Percentiles rank a stretch among this genome's conserved stretches.
phyloP scores from a whole-genome alignment of 2,888 invertebrate genomes.

The Prosapia bicincta region DNA sequence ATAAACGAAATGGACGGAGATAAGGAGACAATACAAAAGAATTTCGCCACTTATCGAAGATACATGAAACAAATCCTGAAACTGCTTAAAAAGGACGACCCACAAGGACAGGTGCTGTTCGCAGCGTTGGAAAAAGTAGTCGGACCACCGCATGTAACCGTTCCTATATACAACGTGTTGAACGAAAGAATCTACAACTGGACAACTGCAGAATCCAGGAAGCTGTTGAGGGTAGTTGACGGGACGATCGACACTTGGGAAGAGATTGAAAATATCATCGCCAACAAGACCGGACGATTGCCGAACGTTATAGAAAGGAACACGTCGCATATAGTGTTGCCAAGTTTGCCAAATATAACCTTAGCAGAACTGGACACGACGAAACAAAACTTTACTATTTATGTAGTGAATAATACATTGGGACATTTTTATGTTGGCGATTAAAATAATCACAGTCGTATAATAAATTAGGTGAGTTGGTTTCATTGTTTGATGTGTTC shows the following conservation, averaged over 20 bases:
- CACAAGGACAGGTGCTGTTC: constrained; percentile 5
- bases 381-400: not conserved
- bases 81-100: constrained; percentile 8
- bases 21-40: constrained; percentile 5
- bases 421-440: too few species aligned
- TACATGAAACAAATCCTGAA: constrained; percentile 7
- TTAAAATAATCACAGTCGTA: too few species aligned
- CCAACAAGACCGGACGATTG: not conserved
- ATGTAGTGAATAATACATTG: not conserved
- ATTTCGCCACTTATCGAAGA: not conserved
- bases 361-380: not conserved
- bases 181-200: constrained; percentile 2
- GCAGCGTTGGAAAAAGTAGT: not conserved
- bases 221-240: constrained; percentile 2
- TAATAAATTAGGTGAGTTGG: too few species aligned
- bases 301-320: not conserved
- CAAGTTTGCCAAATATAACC: not conserved
- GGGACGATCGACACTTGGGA: constrained; percentile 12
- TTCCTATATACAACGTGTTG: constrained; percentile 9
- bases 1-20: constrained; percentile 5
- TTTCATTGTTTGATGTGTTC: too few species aligned
- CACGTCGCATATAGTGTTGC: not conserved
- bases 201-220: not conserved
- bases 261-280: not conserved
- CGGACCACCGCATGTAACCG: constrained; percentile 14